A percentile compares a stretch with the other conserved stretches of the same genome.
Evolutionary conservation across 37 sponge, comb jelly and placozoan genomes (phyloP).

Genomic region (Petrosia ficiformis): DNA sequence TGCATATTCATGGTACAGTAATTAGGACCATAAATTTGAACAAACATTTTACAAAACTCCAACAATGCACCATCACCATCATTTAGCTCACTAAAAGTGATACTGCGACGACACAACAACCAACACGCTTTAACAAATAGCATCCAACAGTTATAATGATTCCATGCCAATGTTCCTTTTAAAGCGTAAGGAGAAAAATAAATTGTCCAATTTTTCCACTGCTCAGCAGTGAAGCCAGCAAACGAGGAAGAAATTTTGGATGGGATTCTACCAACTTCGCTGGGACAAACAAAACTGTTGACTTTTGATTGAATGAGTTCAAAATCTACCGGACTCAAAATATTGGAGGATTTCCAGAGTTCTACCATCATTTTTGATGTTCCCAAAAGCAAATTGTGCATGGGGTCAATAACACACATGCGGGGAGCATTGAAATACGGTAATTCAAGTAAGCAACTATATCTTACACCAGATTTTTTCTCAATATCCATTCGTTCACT

Average conservation of each 20-base stretch:
- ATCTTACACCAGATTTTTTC: conserved; percentile 19
- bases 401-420: conserved; percentile 33
- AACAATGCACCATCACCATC: conserved; percentile 1
- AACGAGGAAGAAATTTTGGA: conserved; percentile 34
- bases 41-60: conserved; percentile 16
- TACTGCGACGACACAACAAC: conserved; percentile 14
- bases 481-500: conserved; percentile 5
- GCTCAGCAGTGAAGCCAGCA: conserved; percentile 43
- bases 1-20: conserved; percentile 20
- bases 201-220: conserved; percentile 50
- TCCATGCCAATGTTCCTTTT: conserved; percentile 4
- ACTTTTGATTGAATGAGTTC: conserved; percentile 13
- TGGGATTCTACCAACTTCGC: conserved; percentile 24
- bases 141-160: conserved; percentile 38
- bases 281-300: conserved; percentile 15
- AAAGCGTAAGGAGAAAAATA: conserved; percentile 28
- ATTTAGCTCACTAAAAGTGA: background rate
- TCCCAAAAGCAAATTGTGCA: conserved; percentile 36
- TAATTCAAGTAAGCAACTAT: conserved; percentile 24
- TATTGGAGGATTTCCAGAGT: conserved; percentile 4
- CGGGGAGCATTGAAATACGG: conserved; percentile 37
- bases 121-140: conserved; percentile 24
- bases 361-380: conserved; percentile 9
- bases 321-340: background rate
- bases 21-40: background rate